A percentile compares a stretch with the other conserved stretches of the same genome.
These are phyloP conservation scores for Maconellicoccus hirsutus DNA, from an alignment of 1,140 invertebrate genomes.

Conservation along the genomic window DNA sequence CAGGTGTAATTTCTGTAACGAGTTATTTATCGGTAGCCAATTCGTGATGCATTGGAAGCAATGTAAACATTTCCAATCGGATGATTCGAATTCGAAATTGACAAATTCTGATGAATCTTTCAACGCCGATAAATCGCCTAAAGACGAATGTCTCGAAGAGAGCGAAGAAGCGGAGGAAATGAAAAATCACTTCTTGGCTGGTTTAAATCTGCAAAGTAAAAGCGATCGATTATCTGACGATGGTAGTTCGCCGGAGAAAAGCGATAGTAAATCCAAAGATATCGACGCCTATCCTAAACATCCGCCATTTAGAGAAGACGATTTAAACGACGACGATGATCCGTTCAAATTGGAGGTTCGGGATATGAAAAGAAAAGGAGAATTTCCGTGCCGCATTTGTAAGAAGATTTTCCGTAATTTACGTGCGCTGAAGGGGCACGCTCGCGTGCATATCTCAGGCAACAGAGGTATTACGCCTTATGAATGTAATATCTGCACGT, in stretches of 20 bases:
- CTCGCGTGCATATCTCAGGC: constrained; percentile 52
- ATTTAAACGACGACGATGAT: neutral
- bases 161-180: neutral
- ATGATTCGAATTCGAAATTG: neutral
- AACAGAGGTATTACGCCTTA: constrained; percentile 50
- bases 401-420: constrained; percentile 72
- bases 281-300: neutral
- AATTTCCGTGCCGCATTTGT: constrained; percentile 80
- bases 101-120: neutral
- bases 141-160: neutral
- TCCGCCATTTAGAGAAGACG: neutral
- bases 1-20: constrained; percentile 10
- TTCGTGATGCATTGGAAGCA: constrained; percentile 14
- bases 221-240: neutral
- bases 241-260: neutral
- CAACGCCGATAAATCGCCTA: neutral
- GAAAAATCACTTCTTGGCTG: neutral
- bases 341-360: neutral
- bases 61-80: constrained; percentile 13
- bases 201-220: neutral
- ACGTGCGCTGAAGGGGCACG: constrained; percentile 76
- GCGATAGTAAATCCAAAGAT: neutral
- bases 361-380: constrained; percentile 69
- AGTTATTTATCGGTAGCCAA: neutral
- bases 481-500: constrained; percentile 85